Base-by-base conservation (phyloP, 1,140 invertebrate genomes). In the Drosophila quadrilineata region DNA sequence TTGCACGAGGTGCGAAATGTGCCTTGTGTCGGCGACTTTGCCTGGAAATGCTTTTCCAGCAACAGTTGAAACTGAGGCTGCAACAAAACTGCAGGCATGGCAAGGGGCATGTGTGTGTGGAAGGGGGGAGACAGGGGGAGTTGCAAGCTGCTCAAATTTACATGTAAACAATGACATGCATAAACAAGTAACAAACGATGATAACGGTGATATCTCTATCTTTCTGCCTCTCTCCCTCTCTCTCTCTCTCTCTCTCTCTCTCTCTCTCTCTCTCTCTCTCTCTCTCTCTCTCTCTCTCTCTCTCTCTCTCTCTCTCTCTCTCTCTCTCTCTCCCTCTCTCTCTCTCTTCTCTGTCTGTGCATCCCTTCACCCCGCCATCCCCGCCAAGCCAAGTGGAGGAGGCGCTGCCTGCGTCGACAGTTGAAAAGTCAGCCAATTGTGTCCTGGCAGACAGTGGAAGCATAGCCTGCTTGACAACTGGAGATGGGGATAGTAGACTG, bases 91-190 rank as follows among this genome's bases (percentile, higher is more conserved):
- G 36, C 45, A 43, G 36, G 24, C n/a, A 28, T 4, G 29, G n/a
- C 3, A 2, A 3, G 5, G 4, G 14, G 29, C 1, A 10, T 6
- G 9, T 8, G n/a, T 1, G 36, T 3, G 0, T 2, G 16, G 0
- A 10, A 21, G 17, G 2, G n/a, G 9, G 17, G n/a, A 6, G 28
- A 0, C 1, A 4, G 16, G 21, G 10, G n/a, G 6, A 8, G 46
- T 40, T 31, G 62, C 35, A 40, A 66, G 49, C 65, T 49, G 57
- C 26, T 56, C 35, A 49, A 73, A 84, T 84, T 84, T 84, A 72
- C 73, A 84, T 84, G 77, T 73, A 84, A 84, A 84, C 77, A 84
- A 84, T 84, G 77, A 84, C 77, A 74, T 74, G 77, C 77, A 84
- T 77, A 77, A 84, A 77, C 70, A 71, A 77, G 65, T 71, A 56